phyloP scores from a whole-genome alignment of 2,113 vertebrate genomes.

The Notothenia coriiceps region DNA sequence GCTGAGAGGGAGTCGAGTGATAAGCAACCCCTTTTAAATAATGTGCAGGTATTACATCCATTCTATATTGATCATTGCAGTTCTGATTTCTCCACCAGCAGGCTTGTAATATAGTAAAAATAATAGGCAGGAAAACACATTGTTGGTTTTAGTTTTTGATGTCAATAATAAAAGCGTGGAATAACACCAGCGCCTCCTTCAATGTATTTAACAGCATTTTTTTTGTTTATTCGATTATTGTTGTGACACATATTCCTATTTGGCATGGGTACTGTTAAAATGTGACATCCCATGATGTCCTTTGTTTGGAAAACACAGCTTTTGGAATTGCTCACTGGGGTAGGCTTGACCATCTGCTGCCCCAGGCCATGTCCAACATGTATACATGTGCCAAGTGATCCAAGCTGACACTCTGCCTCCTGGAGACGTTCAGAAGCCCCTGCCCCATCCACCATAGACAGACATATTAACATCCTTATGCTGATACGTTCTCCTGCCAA shows the following conservation, averaged over 20 bases:
- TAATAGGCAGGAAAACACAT: neutral
- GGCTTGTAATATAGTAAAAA: neutral
- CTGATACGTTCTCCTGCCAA: conserved; percentile 34
- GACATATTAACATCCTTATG: conserved; percentile 44
- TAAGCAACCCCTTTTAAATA: neutral
- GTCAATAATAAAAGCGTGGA: neutral
- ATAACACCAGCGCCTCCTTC: neutral
- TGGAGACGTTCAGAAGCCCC: conserved; percentile 39
- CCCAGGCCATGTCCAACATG: conserved; percentile 8
- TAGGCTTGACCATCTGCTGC: conserved; percentile 64
- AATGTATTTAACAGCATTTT: neutral
- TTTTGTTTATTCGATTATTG: neutral
- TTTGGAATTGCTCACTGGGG: conserved; percentile 47
- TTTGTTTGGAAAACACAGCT: conserved; percentile 45
- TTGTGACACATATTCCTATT: conserved; percentile 23
- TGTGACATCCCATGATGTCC: conserved; percentile 36
- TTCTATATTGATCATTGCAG: neutral
- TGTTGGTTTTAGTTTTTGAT: neutral
- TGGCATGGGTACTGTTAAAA: neutral
- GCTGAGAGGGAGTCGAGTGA: neutral
- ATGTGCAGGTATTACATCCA: neutral
- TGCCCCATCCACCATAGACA: conserved; percentile 22
- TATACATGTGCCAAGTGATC: conserved; percentile 43
- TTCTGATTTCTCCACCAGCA: neutral
- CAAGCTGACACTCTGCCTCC: conserved; percentile 38